Evolutionary conservation across 2,797 vertebrate genomes (phyloP).

Genomic region (Eulemur rubriventer): DNA sequence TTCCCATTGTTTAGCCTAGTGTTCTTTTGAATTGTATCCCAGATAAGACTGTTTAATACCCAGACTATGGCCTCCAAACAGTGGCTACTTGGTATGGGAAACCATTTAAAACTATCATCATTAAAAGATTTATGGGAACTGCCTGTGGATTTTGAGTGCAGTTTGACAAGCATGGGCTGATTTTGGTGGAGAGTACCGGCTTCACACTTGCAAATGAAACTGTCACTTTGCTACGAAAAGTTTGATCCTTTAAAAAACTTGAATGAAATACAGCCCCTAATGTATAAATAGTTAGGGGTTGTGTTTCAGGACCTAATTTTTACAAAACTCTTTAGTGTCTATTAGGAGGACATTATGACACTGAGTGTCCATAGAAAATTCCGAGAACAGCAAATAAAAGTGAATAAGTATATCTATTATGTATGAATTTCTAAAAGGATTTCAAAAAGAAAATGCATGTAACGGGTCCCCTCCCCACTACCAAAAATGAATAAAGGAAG

Average conservation of each 20-base stretch:
- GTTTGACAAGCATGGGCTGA: not conserved
- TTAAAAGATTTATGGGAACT: not conserved
- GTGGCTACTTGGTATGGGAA: not conserved
- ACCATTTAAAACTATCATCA: not conserved
- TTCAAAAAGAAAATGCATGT: not conserved
- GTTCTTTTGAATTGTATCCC: not conserved
- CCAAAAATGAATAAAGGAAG: not conserved
- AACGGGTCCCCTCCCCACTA: not conserved
- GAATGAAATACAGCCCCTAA: not conserved
- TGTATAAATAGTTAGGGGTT: not conserved
- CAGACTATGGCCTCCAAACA: not conserved
- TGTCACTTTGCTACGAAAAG: not conserved
- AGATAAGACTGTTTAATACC: not conserved
- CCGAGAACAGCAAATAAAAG: not conserved
- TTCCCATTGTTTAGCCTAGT: not conserved
- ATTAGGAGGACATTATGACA: not conserved
- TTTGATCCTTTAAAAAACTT: not conserved
- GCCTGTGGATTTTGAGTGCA: not conserved
- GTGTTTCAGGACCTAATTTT: not conserved
- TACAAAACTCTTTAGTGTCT: not conserved
- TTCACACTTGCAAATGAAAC: slow-evolving; percentile 17
- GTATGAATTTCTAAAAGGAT: not conserved
- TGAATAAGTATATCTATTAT: not conserved
- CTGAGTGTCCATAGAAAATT: not conserved
- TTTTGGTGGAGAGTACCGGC: not conserved